Conservation (phyloP, 2,797 vertebrate genomes). For the Hemitrygon akajei region DNA sequence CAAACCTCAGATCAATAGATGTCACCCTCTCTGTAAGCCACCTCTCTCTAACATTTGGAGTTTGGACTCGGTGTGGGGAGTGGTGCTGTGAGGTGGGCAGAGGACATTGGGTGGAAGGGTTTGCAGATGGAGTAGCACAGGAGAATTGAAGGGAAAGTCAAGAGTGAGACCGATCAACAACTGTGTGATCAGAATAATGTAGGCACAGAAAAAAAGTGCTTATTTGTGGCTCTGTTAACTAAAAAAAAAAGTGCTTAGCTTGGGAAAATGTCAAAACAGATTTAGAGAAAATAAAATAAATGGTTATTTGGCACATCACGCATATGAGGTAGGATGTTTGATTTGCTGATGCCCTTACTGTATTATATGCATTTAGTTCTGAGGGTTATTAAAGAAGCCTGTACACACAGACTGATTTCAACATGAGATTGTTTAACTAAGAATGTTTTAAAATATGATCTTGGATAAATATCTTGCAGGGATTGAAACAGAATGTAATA, state of each 20-base stretch:
- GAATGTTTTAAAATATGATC: background rate
- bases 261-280: background rate
- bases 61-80: too few relatives aligned
- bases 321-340: background rate
- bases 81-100: too few relatives aligned
- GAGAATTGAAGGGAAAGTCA: too few relatives aligned
- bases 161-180: background rate
- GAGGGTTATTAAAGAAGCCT: background rate
- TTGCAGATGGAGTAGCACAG: background rate
- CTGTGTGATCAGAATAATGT: background rate
- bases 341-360: background rate
- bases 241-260: background rate
- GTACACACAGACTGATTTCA: background rate
- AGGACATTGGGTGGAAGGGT: too few relatives aligned
- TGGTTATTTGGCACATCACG: background rate
- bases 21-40: background rate
- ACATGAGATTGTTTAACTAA: background rate
- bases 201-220: background rate
- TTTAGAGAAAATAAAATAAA: background rate
- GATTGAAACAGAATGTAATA: constrained; percentile 38
- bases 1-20: too few relatives aligned
- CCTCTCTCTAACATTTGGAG: background rate
- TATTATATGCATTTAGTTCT: background rate
- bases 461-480: constrained; percentile 33
- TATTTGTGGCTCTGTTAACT: background rate